Evolutionary conservation across 1,140 invertebrate species (phyloP).

Genomic region (Zaprionus camerounensis): DNA sequence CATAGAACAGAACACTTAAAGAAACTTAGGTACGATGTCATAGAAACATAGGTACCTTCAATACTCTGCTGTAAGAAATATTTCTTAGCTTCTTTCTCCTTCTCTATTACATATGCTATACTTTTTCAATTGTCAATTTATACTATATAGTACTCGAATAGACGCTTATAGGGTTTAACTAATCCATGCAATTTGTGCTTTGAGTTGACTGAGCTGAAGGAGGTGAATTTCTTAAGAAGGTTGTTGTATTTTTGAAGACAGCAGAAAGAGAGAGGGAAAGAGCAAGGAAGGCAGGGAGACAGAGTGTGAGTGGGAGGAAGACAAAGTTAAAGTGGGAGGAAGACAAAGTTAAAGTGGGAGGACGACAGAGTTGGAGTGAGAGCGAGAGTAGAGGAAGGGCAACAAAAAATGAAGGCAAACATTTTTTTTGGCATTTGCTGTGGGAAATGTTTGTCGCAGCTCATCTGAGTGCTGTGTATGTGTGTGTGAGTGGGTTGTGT

Average conservation of each 20-base stretch:
- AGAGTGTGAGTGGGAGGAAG: not conserved
- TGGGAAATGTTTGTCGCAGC: constrained; percentile 17
- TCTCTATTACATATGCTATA: not conserved
- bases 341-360: not conserved
- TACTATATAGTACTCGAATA: not conserved
- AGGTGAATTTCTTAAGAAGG: not conserved
- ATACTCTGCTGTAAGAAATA: too few relatives aligned
- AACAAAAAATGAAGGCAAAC: constrained; percentile 17
- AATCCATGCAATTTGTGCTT: not conserved
- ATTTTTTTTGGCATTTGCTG: constrained; percentile 21
- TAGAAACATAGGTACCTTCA: too few relatives aligned
- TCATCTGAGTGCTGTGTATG: constrained; percentile 8
- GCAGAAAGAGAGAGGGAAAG: not conserved
- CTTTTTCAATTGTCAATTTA: not conserved
- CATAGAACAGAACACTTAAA: too few relatives aligned
- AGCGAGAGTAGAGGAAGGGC: not conserved
- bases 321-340: not conserved
- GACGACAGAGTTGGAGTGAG: not conserved
- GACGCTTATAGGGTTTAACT: not conserved
- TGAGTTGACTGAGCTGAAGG: not conserved
- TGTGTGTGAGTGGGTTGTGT: not conserved
- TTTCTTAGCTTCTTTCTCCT: too few relatives aligned
- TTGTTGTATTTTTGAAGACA: constrained; percentile 5
- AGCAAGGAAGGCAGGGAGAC: too few relatives aligned
- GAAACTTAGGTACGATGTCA: too few relatives aligned